Evolutionary conservation across 1,140 invertebrate genomes (phyloP).

Genomic region (Cardiocondyla obscurior): DNA sequence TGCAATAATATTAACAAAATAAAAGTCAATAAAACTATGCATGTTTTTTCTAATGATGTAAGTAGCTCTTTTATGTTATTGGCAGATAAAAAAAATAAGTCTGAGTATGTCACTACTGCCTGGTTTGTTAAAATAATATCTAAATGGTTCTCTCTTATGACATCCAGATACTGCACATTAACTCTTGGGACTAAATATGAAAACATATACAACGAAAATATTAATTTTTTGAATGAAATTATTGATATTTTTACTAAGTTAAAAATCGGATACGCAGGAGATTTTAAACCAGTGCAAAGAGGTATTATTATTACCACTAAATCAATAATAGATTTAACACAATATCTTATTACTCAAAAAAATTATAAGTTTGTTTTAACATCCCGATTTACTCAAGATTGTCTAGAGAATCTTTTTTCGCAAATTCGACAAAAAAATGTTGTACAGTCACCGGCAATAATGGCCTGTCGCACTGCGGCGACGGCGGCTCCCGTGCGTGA

Average conservation of each 20-base stretch:
- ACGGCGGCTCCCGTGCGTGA: too few relatives aligned
- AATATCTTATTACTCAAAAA: neutral
- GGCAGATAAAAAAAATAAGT: neutral
- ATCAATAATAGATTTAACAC: neutral
- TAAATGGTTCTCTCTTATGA: neutral
- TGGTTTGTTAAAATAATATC: neutral
- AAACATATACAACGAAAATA: neutral
- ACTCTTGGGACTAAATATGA: neutral
- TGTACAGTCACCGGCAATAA: too few relatives aligned
- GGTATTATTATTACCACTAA: neutral
- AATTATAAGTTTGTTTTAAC: too few relatives aligned
- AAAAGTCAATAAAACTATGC: too few relatives aligned
- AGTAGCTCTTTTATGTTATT: neutral
- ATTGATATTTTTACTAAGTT: neutral
- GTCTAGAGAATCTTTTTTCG: neutral
- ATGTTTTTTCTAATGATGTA: neutral
- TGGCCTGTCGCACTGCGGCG: too few relatives aligned
- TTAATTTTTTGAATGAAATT: neutral
- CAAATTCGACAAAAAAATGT: neutral
- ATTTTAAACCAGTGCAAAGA: neutral
- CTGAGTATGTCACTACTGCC: neutral
- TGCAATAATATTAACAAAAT: neutral
- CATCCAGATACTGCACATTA: neutral
- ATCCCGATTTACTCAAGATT: too few relatives aligned
- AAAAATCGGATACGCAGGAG: neutral